A percentile compares a stretch with the other conserved stretches of the same genome.
These are phyloP conservation scores for Todiramphus saurophagus DNA, from an alignment of 2,113 vertebrate genomes.

Conservation along the genomic window DNA sequence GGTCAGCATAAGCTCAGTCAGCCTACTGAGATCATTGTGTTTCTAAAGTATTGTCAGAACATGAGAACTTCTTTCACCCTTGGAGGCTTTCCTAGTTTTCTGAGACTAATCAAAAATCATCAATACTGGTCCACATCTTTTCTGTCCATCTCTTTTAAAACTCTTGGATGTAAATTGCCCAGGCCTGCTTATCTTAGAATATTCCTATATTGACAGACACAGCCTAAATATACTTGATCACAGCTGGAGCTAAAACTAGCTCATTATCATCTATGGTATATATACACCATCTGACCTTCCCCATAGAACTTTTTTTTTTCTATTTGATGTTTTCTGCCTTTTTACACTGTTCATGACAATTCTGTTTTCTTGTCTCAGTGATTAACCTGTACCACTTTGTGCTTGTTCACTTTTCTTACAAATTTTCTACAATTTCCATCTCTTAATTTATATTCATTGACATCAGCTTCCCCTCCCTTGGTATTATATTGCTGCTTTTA, in stretches of 20 bases:
- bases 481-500: background rate
- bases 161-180: background rate
- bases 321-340: background rate
- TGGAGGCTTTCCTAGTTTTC: constrained; percentile 27
- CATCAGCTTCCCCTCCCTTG: background rate
- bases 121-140: background rate
- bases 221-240: constrained; percentile 14
- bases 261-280: background rate
- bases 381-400: background rate
- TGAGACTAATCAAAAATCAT: constrained; percentile 12
- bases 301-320: background rate
- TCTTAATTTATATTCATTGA: background rate
- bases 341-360: background rate
- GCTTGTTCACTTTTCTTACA: background rate
- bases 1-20: background rate
- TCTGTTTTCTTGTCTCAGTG: background rate
- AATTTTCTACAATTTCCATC: background rate
- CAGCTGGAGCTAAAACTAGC: constrained; percentile 29
- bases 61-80: constrained; percentile 2
- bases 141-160: background rate
- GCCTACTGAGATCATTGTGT: background rate
- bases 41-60: background rate
- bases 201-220: background rate
- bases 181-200: constrained; percentile 2
- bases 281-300: background rate